Evolutionary conservation across 1,140 invertebrate genomes (phyloP).

Genomic region (Camponotus vicinus): DNA sequence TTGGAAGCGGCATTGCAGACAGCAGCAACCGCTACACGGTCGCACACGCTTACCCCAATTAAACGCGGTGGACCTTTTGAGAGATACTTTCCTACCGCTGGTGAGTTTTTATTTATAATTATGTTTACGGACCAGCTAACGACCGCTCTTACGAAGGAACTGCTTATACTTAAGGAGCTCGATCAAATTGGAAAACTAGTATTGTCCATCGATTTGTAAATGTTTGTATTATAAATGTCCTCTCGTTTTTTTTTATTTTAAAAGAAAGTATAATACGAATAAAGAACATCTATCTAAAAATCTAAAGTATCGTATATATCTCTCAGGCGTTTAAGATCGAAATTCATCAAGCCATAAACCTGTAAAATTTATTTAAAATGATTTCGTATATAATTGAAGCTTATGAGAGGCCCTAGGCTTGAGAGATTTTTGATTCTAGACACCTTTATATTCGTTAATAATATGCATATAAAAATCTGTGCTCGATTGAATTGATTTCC

Average conservation of each 20-base stretch:
- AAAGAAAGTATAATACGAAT: not conserved
- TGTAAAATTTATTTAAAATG: constrained; percentile 12
- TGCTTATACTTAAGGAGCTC: constrained; percentile 55
- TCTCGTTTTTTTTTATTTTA: not conserved
- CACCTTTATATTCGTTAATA: constrained; percentile 18
- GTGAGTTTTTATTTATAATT: constrained; percentile 88
- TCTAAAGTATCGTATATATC: not conserved
- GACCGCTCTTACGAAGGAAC: constrained; percentile 46
- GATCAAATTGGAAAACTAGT: constrained; percentile 44
- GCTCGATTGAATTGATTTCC: not conserved
- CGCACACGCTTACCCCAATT: constrained; percentile 91
- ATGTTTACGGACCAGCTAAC: constrained; percentile 79
- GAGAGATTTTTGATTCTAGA: constrained; percentile 45
- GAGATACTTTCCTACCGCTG: constrained; percentile 93
- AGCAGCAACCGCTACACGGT: constrained; percentile 89
- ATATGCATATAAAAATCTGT: constrained; percentile 5
- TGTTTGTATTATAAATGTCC: constrained; percentile 49
- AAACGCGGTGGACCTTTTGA: constrained; percentile 91
- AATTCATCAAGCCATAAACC: constrained; percentile 23
- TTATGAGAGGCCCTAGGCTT: constrained; percentile 8
- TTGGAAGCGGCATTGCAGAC: constrained; percentile 90
- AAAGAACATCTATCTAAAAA: not conserved
- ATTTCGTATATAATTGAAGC: not conserved
- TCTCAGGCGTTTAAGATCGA: constrained; percentile 20
- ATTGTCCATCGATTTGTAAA: constrained; percentile 46